Evolutionary conservation across 2,113 vertebrate species (phyloP), one percentile per base, ranked within the genome.

Genomic region (Morone chrysops): DNA sequence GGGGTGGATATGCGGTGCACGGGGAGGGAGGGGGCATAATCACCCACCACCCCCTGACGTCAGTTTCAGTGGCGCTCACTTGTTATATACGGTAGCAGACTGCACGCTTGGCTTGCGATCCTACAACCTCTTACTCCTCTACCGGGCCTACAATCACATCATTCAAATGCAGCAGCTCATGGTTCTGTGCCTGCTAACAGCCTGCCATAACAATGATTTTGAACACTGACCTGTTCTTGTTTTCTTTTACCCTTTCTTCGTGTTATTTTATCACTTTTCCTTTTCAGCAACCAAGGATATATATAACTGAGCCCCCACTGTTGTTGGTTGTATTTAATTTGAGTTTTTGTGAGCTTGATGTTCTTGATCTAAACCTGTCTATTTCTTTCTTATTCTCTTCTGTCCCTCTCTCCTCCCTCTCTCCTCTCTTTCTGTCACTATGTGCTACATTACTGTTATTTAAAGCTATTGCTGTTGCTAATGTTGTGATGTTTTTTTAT

Each of bases 401-500:
- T 77, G 59, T 62, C 68, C 72, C 70, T 47, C 75, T 86, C 56
- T 87, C 53, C 68, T 70, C 70, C 43, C 75, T 86, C 56, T 87
- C 53, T 86, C 41, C 61, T 85, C 41, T 89, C 45, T 45, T 59
- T 77, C 72, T 75, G 20, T 81, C 75, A 70, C 36, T 66, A 9
- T 51, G 38, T 70, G 53, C 67, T 67, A 47, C 43, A 71, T n/a
- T 31, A 68, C 14, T 25, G 60, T 75, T 65, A 70, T 79, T 85
- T 83, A 69, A 82, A 89, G 57, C 43, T 79, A 25, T 54, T 43
- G 70, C 22, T 78, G 73, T 84, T 69, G 65, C 68, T 17, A 62
- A 70, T 79, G 60, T 90, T 57, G 68, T 80, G 69, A 79, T 75
- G 75, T 73, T 31, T 80, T 86, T 89, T 93, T 47, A 79, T 94